These are phyloP conservation scores for Salticus scenicus DNA, from an alignment of 2,888 invertebrate genomes.

Conservation along the genomic window DNA sequence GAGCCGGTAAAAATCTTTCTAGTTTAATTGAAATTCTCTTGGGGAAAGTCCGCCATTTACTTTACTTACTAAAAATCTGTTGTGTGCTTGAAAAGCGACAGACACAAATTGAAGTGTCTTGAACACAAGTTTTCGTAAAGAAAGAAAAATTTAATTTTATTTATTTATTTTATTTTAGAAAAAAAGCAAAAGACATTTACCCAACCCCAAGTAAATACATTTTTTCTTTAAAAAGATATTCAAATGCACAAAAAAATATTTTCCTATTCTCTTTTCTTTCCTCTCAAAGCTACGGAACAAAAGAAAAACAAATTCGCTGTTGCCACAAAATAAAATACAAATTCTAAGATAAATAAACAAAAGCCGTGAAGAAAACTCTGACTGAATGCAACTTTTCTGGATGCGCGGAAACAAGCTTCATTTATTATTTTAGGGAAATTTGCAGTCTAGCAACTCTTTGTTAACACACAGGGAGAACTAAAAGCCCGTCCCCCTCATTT, in stretches of 20 bases:
- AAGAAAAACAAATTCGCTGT: slow-evolving; percentile 67
- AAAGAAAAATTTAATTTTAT: slow-evolving; percentile 30
- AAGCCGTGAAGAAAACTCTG: slow-evolving; percentile 25
- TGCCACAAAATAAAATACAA: slow-evolving; percentile 67
- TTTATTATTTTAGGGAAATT: slow-evolving; percentile 63
- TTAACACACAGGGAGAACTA: slow-evolving; percentile 42
- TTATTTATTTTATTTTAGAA: slow-evolving; percentile 26
- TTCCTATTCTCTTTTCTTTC: slow-evolving; percentile 27
- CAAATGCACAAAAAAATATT: slow-evolving; percentile 19
- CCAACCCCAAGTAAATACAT: slow-evolving; percentile 43
- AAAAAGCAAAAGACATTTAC: slow-evolving; percentile 49
- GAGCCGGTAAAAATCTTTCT: slow-evolving; percentile 33
- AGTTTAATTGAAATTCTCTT: slow-evolving; percentile 62
- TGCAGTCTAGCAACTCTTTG: slow-evolving; percentile 46
- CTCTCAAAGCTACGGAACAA: slow-evolving; percentile 57
- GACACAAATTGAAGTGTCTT: slow-evolving; percentile 66
- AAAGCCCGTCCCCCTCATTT: slow-evolving; percentile 46
- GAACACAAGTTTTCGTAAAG: slow-evolving; percentile 46
- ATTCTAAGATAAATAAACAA: slow-evolving; percentile 68
- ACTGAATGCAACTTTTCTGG: slow-evolving; percentile 58
- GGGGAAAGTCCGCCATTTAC: slow-evolving; percentile 53
- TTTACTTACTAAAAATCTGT: slow-evolving; percentile 35
- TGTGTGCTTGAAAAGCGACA: slow-evolving; percentile 39
- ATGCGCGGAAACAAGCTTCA: slow-evolving; percentile 65
- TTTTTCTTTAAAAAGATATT: slow-evolving; percentile 29